Evolutionary conservation across 2,113 vertebrate genomes (phyloP).

Genomic region (Gymnogyps californianus): DNA sequence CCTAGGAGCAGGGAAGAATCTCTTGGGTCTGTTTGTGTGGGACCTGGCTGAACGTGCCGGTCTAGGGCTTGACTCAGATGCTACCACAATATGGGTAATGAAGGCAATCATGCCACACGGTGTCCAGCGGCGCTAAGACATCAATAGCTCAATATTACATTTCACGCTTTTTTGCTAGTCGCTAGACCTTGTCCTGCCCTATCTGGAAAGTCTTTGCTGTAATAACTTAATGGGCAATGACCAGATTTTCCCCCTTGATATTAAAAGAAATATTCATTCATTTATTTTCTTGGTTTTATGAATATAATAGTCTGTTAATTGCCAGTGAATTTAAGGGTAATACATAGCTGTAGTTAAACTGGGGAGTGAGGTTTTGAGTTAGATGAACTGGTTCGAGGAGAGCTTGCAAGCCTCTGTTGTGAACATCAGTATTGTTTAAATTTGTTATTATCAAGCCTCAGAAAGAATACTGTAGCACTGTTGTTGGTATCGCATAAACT

Average conservation of each 20-base stretch:
- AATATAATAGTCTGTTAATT: background rate
- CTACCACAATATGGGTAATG: accelerated
- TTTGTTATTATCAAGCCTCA: background rate
- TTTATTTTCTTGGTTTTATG: background rate
- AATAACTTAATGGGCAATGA: background rate
- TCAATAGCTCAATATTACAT: background rate
- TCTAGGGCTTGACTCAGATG: background rate
- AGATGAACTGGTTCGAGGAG: background rate
- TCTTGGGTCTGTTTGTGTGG: background rate
- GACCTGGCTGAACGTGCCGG: background rate
- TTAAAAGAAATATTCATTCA: background rate
- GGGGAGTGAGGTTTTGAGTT: background rate
- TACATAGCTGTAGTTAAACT: background rate
- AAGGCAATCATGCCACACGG: background rate
- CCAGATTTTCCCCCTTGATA: background rate
- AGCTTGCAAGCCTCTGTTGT: background rate
- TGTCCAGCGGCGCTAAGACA: background rate
- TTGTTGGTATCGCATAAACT: background rate
- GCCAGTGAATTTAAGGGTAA: background rate
- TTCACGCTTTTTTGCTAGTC: background rate
- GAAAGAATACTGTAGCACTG: background rate
- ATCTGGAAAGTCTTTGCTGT: background rate
- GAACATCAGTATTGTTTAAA: background rate
- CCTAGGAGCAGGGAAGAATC: background rate
- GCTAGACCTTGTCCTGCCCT: background rate